These are phyloP conservation scores for Xanthorhoe spadicearia DNA, from an alignment of 2,888 invertebrate genomes.

Conservation along the genomic window DNA sequence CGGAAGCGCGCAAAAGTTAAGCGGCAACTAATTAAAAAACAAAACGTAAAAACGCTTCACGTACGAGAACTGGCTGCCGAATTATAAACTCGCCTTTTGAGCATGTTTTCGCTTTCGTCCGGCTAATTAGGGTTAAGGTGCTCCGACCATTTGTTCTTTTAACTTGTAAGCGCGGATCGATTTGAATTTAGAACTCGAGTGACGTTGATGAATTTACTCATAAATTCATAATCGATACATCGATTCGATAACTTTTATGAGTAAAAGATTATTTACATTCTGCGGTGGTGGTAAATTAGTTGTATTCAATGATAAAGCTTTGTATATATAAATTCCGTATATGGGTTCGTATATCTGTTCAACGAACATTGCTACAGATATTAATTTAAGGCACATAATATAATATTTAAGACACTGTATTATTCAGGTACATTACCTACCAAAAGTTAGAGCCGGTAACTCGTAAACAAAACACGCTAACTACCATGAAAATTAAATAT, in stretches of 20 bases:
- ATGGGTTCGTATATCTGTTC: no score
- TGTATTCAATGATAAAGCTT: neutral
- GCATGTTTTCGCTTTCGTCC: slow-evolving; percentile 73
- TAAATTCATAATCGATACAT: neutral
- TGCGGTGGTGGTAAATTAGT: no score
- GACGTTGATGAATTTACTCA: neutral
- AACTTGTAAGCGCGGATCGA: neutral
- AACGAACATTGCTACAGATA: neutral
- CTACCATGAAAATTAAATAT: slow-evolving; percentile 39
- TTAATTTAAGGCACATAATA: slow-evolving; percentile 18
- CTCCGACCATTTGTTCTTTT: slow-evolving; percentile 44
- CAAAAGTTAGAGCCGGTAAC: slow-evolving; percentile 32
- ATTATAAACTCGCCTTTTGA: slow-evolving; percentile 71
- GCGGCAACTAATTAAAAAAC: slow-evolving; percentile 79
- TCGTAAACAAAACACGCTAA: slow-evolving; percentile 39
- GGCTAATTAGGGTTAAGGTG: slow-evolving; percentile 77
- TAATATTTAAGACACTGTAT: slow-evolving; percentile 29
- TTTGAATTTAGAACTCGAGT: neutral
- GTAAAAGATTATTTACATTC: no score
- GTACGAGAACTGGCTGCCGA: slow-evolving; percentile 69
- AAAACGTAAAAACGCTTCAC: slow-evolving; percentile 67
- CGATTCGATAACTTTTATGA: no score
- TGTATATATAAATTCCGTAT: no score
- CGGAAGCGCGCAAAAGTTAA: slow-evolving; percentile 70
- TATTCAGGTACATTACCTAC: slow-evolving; percentile 33